phyloP scores from a whole-genome alignment of 1,140 invertebrate genomes.

The Pachyrhynchus sulphureomaculatus region DNA sequence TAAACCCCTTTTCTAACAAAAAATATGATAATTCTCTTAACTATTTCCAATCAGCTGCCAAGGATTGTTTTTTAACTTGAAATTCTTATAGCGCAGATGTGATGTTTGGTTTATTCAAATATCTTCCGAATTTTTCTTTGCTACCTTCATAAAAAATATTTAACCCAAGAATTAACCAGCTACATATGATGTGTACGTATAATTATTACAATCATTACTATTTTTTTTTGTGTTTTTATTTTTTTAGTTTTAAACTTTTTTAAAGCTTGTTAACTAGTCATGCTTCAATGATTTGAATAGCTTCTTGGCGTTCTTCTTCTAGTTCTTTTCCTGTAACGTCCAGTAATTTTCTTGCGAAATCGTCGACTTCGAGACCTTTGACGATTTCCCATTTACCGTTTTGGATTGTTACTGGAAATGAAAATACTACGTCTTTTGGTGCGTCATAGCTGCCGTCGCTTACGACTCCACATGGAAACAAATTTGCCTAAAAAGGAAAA shows the following conservation, averaged over 20 bases:
- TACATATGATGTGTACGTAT: too few relatives aligned
- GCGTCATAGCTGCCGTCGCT: conserved; percentile 92
- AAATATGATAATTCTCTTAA: too few relatives aligned
- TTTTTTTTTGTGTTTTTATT: conserved; percentile 33
- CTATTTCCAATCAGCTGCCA: too few relatives aligned
- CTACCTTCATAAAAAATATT: too few relatives aligned
- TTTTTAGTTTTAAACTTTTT: conserved; percentile 25
- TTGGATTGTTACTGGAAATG: conserved; percentile 86
- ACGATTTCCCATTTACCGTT: conserved; percentile 87
- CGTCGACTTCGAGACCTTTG: conserved; percentile 76
- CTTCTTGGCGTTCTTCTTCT: conserved; percentile 85
- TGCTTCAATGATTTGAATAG: conserved; percentile 76
- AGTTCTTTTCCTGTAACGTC: conserved; percentile 87
- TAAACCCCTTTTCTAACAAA: too few relatives aligned
- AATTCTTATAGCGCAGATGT: too few relatives aligned
- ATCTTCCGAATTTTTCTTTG: too few relatives aligned
- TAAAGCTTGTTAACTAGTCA: conserved; percentile 59
- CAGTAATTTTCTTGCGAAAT: conserved; percentile 85
- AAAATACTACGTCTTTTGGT: conserved; percentile 89
- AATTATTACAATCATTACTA: not conserved
- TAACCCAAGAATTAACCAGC: too few relatives aligned
- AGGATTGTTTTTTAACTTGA: too few relatives aligned
- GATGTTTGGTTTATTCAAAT: too few relatives aligned
- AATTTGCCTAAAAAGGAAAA: conserved; percentile 65
- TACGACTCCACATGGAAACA: conserved; percentile 97